phyloP scores from a whole-genome alignment of 2,797 vertebrate species.

The Cetoscarus ocellatus region DNA sequence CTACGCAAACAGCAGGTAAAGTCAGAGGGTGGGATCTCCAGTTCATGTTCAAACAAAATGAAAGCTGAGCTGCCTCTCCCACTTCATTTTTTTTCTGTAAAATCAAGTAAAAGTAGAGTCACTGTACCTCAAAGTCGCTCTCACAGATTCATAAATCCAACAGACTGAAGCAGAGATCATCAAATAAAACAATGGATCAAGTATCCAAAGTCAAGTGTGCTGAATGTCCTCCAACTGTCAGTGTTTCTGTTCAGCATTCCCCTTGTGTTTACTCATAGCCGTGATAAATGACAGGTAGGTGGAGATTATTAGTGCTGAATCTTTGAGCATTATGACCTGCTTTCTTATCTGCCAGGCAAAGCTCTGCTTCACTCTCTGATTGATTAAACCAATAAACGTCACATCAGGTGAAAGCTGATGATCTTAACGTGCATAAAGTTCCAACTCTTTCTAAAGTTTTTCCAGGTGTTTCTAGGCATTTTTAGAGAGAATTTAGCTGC shows the following conservation, averaged over 20 bases:
- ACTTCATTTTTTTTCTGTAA: neutral
- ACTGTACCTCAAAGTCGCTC: conserved; percentile 43
- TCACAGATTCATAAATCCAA: conserved; percentile 39
- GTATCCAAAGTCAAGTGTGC: conserved; percentile 3
- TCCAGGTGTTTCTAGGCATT: no score
- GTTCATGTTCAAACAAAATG: conserved; percentile 55
- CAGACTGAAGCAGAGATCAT: neutral
- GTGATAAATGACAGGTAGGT: conserved; percentile 55
- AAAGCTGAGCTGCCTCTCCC: neutral
- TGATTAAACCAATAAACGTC: neutral
- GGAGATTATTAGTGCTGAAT: conserved; percentile 46
- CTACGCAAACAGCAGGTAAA: conserved; percentile 48
- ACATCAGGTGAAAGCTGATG: neutral
- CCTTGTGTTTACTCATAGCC: conserved; percentile 48
- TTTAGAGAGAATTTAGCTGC: no score
- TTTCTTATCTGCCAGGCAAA: conserved; percentile 41
- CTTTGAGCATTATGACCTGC: conserved; percentile 3
- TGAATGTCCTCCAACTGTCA: neutral
- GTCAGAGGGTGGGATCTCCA: conserved; percentile 31
- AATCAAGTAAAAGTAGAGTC: neutral
- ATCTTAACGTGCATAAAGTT: neutral
- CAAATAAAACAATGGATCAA: neutral
- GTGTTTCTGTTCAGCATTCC: conserved; percentile 6
- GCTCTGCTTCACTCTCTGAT: conserved; percentile 19
- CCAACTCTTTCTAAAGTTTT: no score